Evolutionary conservation across 2,888 invertebrate species (phyloP), one percentile per base, ranked within the genome.

Genomic region (Alloscopus bannaensis): DNA sequence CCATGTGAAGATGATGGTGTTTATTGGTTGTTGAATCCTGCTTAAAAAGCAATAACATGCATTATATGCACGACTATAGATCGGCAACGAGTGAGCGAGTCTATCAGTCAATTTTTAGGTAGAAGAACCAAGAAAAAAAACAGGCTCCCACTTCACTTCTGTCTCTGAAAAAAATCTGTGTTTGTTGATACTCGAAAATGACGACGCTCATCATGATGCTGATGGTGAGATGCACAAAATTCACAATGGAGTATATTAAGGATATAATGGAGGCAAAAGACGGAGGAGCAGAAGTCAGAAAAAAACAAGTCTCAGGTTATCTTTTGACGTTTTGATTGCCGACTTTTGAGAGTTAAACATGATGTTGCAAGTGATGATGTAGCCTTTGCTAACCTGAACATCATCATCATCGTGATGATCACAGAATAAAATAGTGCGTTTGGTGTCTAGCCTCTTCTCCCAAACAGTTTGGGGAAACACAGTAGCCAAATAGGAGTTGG

Each of bases 281-380:
- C n/a, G n/a, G n/a, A n/a, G n/a, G n/a, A n/a, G n/a, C n/a, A n/a
- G n/a, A n/a, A n/a, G n/a, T n/a, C n/a, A n/a, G 28, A 45, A 52
- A 64, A 42, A 60, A 72, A 72, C 66, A 72, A 55, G 80, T 69
- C 69, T 64, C 47, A 64, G 73, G 36, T 69, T 69, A 52, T 69
- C 47, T 75, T n/a, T 73, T 80, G 66, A 71, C 72, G 55, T 62
- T 71, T 66, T 50, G 42, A 66, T 55, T 72, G 72, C 55, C 57
- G 64, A 31, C 64, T 55, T n/a, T n/a, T 72, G 64, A 64, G 11
- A 26, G 55, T 1, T 22, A n/a, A n/a, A n/a, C 22, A 52, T 57
- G 31, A 57, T 57, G 31, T 8, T n/a, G 31, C 8, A 31, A 40
- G 29, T 31, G 50, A 68, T 50, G 52, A 40, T 62, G 45, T 31